These are phyloP conservation scores for Guaruba guarouba DNA, from an alignment of 2,113 vertebrate species.

Conservation along the genomic window DNA sequence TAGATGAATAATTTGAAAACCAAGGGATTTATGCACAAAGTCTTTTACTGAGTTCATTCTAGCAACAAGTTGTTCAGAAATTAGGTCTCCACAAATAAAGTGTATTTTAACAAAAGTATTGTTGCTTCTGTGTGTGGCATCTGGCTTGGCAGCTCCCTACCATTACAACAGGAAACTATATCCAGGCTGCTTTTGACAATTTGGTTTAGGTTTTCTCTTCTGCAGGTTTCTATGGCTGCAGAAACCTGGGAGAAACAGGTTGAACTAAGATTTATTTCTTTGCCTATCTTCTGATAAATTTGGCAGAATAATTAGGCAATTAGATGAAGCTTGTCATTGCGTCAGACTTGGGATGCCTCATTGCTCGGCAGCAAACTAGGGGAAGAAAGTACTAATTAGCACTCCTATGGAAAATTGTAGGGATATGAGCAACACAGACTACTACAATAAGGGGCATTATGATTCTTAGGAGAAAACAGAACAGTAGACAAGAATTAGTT, in stretches of 20 bases:
- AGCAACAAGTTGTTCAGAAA: not conserved
- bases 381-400: not conserved
- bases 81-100: not conserved
- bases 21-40: not conserved
- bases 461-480: not conserved
- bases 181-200: not conserved
- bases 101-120: not conserved
- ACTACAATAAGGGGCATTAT: not conserved
- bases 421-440: not conserved
- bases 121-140: not conserved
- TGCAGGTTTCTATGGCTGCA: not conserved
- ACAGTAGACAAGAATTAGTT: not conserved
- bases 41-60: not conserved
- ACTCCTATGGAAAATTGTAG: not conserved
- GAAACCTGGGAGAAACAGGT: not conserved
- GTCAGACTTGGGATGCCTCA: not conserved
- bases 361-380: rapidly evolving
- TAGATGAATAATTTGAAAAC: not conserved
- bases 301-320: not conserved
- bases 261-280: not conserved
- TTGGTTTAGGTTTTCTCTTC: not conserved
- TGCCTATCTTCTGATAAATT: not conserved
- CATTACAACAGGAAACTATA: not conserved
- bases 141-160: not conserved
- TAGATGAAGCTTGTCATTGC: not conserved